Percentiles rank a stretch among this genome's conserved stretches.
Evolutionary conservation across 2,113 vertebrate genomes (phyloP).

Genomic region (Corythornis madagascariensis): DNA sequence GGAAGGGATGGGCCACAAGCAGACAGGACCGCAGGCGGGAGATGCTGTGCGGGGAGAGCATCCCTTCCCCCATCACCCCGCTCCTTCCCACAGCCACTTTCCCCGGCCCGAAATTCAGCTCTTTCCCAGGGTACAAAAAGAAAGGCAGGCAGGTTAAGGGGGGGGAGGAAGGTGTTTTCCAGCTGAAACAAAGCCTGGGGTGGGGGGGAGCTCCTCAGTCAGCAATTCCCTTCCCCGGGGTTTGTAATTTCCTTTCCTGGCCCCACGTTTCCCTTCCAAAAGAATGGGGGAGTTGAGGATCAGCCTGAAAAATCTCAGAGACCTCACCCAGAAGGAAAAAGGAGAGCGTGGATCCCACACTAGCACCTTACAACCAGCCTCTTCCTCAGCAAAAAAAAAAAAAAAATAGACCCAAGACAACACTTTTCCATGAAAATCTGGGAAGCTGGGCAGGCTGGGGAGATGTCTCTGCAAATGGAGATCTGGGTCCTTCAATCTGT

Average conservation of each 20-base stretch:
- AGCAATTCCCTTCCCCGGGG: neutral
- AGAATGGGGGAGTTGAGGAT: neutral
- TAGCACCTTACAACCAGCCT: neutral
- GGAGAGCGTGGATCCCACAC: rapidly evolving
- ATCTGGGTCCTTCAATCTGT: neutral
- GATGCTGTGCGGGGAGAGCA: neutral
- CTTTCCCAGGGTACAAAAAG: neutral
- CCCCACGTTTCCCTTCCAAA: neutral
- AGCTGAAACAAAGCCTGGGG: neutral
- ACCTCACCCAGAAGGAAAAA: neutral
- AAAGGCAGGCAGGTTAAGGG: neutral
- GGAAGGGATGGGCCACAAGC: neutral
- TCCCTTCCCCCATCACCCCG: neutral
- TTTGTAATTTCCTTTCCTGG: neutral
- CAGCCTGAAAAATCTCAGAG: neutral
- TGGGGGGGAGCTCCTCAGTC: neutral
- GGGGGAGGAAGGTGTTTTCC: neutral
- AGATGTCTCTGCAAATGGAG: neutral
- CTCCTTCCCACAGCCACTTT: neutral
- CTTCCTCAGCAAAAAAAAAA: neutral
- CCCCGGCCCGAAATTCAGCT: neutral
- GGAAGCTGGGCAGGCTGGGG: neutral
- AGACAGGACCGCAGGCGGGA: neutral
- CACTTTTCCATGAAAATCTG: rapidly evolving
- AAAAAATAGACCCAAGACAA: rapidly evolving